Conservation (phyloP, 2,113 vertebrate species). For the Phycodurus eques region DNA sequence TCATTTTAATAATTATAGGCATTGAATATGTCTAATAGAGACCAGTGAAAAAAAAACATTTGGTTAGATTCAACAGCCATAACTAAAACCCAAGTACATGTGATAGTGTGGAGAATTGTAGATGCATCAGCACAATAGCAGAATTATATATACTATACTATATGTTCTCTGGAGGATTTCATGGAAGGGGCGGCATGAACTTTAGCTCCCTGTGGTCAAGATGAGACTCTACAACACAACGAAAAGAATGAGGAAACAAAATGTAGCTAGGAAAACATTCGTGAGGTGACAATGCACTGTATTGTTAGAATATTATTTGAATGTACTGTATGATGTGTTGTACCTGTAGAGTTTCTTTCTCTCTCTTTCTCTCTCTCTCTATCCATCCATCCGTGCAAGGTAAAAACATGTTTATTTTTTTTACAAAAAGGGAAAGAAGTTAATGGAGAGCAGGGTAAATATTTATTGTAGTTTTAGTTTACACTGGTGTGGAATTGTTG, state of each 20-base stretch:
- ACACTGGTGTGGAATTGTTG: neutral
- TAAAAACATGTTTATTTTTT: too few species aligned
- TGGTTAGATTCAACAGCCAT: neutral
- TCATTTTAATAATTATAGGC: too few species aligned
- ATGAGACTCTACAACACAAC: conserved; percentile 38
- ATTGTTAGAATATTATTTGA: neutral
- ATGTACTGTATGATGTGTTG: neutral
- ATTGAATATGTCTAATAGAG: too few species aligned
- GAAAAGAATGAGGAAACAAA: conserved; percentile 43
- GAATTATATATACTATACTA: conserved; percentile 34
- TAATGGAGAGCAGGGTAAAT: too few species aligned
- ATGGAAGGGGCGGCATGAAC: conserved; percentile 34
- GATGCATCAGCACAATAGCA: conserved; percentile 28
- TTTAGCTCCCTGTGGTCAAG: conserved; percentile 37
- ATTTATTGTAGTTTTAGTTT: neutral
- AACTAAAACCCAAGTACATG: conserved; percentile 12
- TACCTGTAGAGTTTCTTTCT: too few species aligned
- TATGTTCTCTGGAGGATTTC: conserved; percentile 53
- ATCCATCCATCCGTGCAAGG: too few species aligned
- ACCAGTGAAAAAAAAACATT: neutral
- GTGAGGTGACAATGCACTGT: neutral
- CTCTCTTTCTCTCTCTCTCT: too few species aligned
- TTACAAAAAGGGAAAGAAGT: too few species aligned
- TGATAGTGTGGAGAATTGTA: conserved; percentile 28
- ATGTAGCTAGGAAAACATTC: neutral